phyloP scores from a whole-genome alignment of 2,888 invertebrate species.

The Nemotelus nigrinus region DNA sequence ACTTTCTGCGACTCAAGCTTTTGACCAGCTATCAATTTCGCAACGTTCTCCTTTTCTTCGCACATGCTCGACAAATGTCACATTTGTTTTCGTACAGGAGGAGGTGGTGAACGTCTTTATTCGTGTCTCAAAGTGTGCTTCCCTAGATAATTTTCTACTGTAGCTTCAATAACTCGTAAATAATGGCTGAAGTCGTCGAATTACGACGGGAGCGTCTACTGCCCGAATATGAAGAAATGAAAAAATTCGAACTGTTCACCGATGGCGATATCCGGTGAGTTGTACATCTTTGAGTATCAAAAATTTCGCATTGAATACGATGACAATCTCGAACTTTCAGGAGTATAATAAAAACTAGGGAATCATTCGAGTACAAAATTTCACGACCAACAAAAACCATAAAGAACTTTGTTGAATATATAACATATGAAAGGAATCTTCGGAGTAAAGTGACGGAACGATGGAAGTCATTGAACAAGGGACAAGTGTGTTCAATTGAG shows the following conservation, averaged over 20 bases:
- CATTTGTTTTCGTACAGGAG: no score
- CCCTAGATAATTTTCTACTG: not conserved
- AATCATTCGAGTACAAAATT: constrained; percentile 57
- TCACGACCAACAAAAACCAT: constrained; percentile 56
- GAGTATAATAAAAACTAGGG: constrained; percentile 58
- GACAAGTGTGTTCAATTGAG: constrained; percentile 72
- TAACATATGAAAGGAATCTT: constrained; percentile 60
- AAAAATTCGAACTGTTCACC: constrained; percentile 74
- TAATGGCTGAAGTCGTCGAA: constrained; percentile 86
- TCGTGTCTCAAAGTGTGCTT: no score
- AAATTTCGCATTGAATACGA: not conserved
- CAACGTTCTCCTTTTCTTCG: no score
- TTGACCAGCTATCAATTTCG: no score
- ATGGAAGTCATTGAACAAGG: constrained; percentile 71
- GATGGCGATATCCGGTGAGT: constrained; percentile 76
- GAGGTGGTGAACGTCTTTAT: no score
- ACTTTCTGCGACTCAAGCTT: no score
- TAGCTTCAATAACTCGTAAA: constrained; percentile 47
- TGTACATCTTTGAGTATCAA: not conserved
- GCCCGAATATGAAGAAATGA: constrained; percentile 83
- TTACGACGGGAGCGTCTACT: constrained; percentile 81
- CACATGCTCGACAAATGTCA: no score
- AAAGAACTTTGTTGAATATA: constrained; percentile 59
- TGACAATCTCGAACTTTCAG: constrained; percentile 50
- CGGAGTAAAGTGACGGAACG: constrained; percentile 57